A percentile compares a stretch with the other conserved stretches of the same genome.
Conservation (phyloP, 2,113 vertebrate species). For the Centrocercus urophasianus region DNA sequence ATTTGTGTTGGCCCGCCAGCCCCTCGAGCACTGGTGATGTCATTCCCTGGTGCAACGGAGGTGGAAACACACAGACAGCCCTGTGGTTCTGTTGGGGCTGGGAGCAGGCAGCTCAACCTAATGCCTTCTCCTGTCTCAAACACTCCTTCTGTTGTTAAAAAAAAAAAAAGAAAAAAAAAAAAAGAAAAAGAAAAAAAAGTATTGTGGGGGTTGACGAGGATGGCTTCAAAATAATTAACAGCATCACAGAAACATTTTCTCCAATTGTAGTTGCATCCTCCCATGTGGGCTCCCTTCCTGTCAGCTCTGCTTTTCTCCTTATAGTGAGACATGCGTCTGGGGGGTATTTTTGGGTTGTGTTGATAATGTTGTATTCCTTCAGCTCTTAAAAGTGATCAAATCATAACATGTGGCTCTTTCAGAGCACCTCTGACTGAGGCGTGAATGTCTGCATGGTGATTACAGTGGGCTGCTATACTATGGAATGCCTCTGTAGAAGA, state of each 20-base stretch:
- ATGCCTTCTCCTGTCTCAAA: conserved; percentile 54
- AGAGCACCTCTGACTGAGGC: not conserved
- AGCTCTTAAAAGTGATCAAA: not conserved
- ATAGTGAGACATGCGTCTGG: not conserved
- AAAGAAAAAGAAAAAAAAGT: not conserved
- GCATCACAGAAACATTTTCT: not conserved
- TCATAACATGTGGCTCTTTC: not conserved
- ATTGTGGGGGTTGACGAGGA: not conserved
- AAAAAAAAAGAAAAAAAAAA: not conserved
- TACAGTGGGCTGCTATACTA: not conserved
- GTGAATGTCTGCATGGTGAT: not conserved
- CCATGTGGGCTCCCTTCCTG: not conserved
- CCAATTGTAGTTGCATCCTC: not conserved
- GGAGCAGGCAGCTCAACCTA: conserved; percentile 49
- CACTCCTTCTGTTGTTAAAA: not conserved
- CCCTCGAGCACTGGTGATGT: conserved; percentile 76
- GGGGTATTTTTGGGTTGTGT: not conserved
- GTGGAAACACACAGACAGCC: conserved; percentile 72
- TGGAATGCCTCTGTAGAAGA: not conserved
- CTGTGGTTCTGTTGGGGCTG: conserved; percentile 63
- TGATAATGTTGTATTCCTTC: not conserved
- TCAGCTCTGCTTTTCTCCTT: not conserved
- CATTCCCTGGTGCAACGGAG: conserved; percentile 62
- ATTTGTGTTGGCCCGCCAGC: conserved; percentile 77
- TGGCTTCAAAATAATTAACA: not conserved